phyloP scores from a whole-genome alignment of 2,113 vertebrate species.

The Sinocyclocheilus grahami region DNA sequence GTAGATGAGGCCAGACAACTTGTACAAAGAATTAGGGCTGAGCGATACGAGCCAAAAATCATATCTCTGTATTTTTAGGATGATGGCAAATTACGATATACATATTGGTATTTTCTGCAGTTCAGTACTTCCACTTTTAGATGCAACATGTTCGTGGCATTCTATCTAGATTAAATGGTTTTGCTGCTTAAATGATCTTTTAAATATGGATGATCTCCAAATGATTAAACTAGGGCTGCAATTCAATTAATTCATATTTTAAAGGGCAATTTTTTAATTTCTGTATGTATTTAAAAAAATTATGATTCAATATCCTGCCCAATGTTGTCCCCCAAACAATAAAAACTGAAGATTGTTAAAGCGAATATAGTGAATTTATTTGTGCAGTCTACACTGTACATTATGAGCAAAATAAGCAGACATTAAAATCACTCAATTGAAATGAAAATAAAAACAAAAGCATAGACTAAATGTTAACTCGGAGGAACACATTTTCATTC shows the following conservation, averaged over 20 bases:
- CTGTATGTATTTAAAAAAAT: no score
- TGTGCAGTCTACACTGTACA: background rate
- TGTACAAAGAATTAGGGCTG: background rate
- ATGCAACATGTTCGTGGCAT: background rate
- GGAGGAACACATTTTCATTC: background rate
- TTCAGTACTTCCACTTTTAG: background rate
- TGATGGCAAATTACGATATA: background rate
- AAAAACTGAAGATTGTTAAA: background rate
- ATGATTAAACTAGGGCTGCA: background rate
- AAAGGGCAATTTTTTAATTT: no score
- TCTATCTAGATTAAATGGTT: no score
- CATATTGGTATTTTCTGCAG: background rate
- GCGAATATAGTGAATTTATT: background rate
- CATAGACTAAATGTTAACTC: background rate
- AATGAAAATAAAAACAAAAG: background rate
- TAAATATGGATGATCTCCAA: background rate
- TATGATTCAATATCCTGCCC: background rate
- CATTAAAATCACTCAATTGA: background rate
- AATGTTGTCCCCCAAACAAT: background rate
- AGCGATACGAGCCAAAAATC: background rate
- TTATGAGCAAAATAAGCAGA: background rate
- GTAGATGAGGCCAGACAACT: constrained; percentile 7
- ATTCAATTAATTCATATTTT: background rate
- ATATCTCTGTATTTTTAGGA: background rate
- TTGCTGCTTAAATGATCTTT: no score